Evolutionary conservation across 2,113 vertebrate species (phyloP).

Genomic region (Glaucomys volans): DNA sequence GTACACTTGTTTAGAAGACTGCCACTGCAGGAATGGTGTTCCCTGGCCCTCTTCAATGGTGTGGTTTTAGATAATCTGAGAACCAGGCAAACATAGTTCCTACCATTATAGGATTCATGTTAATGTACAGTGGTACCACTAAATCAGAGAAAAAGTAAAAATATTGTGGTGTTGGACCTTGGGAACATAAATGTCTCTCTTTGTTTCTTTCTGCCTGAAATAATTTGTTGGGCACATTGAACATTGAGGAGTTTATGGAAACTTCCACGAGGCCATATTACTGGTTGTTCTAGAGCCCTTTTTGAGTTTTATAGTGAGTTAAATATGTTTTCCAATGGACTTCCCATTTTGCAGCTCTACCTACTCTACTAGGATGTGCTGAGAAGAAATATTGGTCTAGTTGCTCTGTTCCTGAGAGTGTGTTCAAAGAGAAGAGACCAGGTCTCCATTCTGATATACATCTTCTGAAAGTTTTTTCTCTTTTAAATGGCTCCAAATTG

Average conservation of each 20-base stretch:
- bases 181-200: background rate
- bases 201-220: background rate
- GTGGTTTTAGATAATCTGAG: background rate
- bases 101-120: background rate
- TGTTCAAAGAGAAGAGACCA: slow-evolving; percentile 47
- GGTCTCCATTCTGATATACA: slow-evolving; percentile 26
- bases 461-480: slow-evolving; percentile 29
- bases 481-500: slow-evolving; percentile 45
- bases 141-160: background rate
- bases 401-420: slow-evolving; percentile 44
- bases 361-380: background rate
- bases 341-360: background rate
- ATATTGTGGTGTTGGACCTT: background rate
- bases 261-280: background rate
- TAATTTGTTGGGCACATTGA: background rate
- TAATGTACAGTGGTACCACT: background rate
- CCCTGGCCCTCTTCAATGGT: background rate
- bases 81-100: background rate
- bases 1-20: background rate
- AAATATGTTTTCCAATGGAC: background rate
- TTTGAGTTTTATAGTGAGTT: slow-evolving; percentile 4
- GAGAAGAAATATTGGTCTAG: slow-evolving; percentile 1
- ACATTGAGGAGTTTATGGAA: background rate
- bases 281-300: background rate
- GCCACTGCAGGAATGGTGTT: background rate